Percentiles rank a stretch among this genome's conserved stretches.
phyloP scores from a whole-genome alignment of 2,888 invertebrate genomes.

The Melangyna quadrimaculata region DNA sequence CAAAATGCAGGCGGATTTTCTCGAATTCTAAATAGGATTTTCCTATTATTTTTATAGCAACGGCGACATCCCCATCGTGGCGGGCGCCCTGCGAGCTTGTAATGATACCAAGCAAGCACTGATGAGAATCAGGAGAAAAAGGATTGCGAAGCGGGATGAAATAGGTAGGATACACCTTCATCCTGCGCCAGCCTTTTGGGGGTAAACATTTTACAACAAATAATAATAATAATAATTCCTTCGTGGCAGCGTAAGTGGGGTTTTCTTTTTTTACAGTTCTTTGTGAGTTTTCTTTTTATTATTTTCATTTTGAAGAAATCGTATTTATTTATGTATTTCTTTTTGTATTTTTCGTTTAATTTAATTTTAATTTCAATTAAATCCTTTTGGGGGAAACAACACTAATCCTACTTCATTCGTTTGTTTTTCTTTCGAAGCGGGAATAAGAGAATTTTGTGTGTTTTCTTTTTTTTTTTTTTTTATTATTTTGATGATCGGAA shows the following conservation, averaged over 20 bases:
- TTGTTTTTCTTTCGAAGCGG: constrained; percentile 50
- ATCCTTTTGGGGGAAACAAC: constrained; percentile 55
- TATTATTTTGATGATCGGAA: constrained; percentile 64
- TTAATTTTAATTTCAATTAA: constrained; percentile 71
- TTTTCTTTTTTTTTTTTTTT: constrained; percentile 30
- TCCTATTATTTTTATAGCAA: constrained; percentile 51
- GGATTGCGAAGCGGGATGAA: constrained; percentile 39
- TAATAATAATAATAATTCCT: constrained; percentile 38
- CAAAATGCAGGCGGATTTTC: constrained; percentile 41
- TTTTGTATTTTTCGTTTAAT: constrained; percentile 57
- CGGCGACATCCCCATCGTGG: too few species aligned
- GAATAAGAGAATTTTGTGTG: constrained; percentile 26
- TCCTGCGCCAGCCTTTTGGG: background rate
- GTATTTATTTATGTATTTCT: constrained; percentile 31
- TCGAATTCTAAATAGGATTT: constrained; percentile 64
- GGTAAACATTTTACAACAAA: constrained; percentile 6
- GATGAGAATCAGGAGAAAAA: constrained; percentile 44
- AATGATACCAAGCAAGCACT: constrained; percentile 38
- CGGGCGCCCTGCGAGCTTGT: constrained; percentile 34
- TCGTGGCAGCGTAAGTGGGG: constrained; percentile 8
- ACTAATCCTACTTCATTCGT: constrained; percentile 68
- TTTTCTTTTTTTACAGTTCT: constrained; percentile 25
- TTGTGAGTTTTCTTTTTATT: background rate
- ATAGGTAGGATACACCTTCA: constrained; percentile 36
- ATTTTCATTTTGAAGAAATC: constrained; percentile 29